phyloP scores from a whole-genome alignment of 1,140 invertebrate genomes.

The Drosophila takahashii region DNA sequence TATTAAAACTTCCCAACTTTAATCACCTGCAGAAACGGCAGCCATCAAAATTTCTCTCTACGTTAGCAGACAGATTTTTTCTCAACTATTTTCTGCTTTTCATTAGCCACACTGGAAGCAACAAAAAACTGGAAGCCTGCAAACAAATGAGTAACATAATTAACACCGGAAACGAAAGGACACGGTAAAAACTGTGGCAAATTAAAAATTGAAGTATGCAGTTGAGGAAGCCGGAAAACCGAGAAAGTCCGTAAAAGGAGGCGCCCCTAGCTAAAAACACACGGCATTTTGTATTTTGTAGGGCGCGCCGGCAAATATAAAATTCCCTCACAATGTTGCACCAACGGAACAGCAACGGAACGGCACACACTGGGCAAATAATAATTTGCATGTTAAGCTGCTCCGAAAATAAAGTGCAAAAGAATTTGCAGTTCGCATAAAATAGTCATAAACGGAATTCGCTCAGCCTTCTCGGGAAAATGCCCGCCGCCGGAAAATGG shows the following conservation, averaged over 20 bases:
- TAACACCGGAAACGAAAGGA: constrained; percentile 27
- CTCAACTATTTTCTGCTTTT: constrained; percentile 25
- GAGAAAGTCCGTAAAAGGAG: constrained; percentile 8
- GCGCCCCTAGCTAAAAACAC: constrained; percentile 13
- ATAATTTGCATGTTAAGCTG: constrained; percentile 62
- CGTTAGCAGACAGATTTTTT: constrained; percentile 9
- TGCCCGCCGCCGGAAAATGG: constrained; percentile 20
- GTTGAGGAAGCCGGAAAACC: not conserved
- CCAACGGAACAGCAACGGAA: constrained; percentile 18
- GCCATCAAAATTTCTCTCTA: constrained; percentile 14
- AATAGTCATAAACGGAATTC: constrained; percentile 61
- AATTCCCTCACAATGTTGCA: constrained; percentile 62
- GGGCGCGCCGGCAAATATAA: constrained; percentile 43
- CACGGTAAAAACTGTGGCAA: constrained; percentile 28
- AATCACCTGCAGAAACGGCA: constrained; percentile 3
- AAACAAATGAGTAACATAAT: constrained; percentile 43
- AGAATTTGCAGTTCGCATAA: constrained; percentile 57
- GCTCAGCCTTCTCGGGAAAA: constrained; percentile 19
- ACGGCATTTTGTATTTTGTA: constrained; percentile 38
- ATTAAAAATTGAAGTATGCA: constrained; percentile 42
- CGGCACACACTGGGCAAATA: constrained; percentile 44
- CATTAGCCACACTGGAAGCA: constrained; percentile 7
- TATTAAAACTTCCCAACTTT: not conserved
- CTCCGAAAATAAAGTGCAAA: constrained; percentile 50
- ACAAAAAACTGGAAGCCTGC: not conserved